A percentile compares a stretch with the other conserved stretches of the same genome.
phyloP scores from a whole-genome alignment of 2,888 invertebrate genomes.

The Lydus trimaculatus region DNA sequence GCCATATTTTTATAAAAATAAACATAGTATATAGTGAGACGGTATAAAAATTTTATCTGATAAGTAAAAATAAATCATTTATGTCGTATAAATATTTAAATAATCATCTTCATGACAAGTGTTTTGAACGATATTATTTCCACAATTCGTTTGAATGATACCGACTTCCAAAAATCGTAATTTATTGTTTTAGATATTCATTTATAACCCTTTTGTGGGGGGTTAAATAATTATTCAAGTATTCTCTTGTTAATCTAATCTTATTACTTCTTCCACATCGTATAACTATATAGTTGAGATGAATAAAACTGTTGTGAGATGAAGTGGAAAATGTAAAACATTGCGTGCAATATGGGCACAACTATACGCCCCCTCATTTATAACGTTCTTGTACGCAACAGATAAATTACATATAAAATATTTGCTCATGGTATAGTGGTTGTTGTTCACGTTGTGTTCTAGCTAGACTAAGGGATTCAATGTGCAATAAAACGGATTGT shows the following conservation, averaged over 20 bases:
- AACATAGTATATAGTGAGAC: no score
- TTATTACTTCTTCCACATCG: not conserved
- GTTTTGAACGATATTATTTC: no score
- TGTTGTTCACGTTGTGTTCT: not conserved
- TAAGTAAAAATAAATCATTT: no score
- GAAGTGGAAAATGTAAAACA: not conserved
- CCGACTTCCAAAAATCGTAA: not conserved
- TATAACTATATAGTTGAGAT: not conserved
- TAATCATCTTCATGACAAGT: no score
- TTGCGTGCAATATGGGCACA: not conserved
- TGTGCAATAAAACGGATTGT: not conserved
- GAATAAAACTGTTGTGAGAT: not conserved
- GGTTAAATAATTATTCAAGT: not conserved
- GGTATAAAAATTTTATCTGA: no score
- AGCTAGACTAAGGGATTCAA: not conserved
- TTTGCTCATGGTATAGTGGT: not conserved
- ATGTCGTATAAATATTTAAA: no score
- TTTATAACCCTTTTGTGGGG: not conserved
- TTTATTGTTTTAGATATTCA: not conserved
- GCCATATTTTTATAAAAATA: no score
- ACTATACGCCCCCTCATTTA: not conserved
- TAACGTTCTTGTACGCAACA: not conserved
- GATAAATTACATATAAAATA: constrained; percentile 1
- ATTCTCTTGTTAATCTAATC: not conserved
- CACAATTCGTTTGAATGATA: not conserved